These are phyloP conservation scores for Puffinus mauretanicus DNA, from an alignment of 2,113 vertebrate genomes.

Conservation along the genomic window DNA sequence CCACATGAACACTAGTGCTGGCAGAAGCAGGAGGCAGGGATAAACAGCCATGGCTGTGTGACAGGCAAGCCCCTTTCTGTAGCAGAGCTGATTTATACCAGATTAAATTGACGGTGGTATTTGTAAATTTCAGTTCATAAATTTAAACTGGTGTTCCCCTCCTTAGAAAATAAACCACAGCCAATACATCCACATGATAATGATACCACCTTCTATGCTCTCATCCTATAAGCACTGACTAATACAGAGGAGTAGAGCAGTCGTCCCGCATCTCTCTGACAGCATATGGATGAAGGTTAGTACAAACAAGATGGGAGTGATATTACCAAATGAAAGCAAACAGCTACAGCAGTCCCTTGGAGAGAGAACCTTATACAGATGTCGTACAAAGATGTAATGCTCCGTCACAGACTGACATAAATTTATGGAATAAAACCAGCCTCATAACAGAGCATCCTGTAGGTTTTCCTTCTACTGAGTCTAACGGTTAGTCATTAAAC, in stretches of 20 bases:
- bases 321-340: background rate
- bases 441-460: background rate
- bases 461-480: background rate
- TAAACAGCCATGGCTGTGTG: background rate
- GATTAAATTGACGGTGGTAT: background rate
- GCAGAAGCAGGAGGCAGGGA: background rate
- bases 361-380: background rate
- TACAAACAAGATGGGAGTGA: background rate
- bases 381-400: background rate
- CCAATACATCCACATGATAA: background rate
- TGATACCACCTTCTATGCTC: background rate
- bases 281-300: background rate
- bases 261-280: background rate
- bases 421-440: background rate
- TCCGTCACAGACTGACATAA: background rate
- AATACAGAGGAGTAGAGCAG: background rate
- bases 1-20: background rate
- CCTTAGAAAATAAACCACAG: background rate
- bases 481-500: background rate
- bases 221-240: background rate
- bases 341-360: background rate
- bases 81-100: background rate
- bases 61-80: background rate
- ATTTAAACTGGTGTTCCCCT: background rate
- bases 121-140: background rate